Base-by-base conservation (phyloP, 1,140 invertebrate genomes). In the Psix sp. region DNA sequence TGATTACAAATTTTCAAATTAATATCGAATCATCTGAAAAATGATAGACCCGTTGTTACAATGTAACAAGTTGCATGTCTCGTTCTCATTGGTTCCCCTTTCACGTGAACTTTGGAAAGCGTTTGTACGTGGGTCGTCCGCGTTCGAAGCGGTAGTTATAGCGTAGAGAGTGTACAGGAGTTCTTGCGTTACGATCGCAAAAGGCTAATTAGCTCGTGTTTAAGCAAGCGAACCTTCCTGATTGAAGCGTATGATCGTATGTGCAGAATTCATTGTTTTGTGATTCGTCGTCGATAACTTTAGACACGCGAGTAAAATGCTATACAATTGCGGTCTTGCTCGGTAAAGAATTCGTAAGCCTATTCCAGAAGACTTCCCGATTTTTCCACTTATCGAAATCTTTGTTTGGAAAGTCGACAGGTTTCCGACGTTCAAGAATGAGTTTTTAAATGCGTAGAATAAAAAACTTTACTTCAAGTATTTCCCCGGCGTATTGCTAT, bases 101-200 rank as follows among this genome's bases (percentile, higher is more conserved):
- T 84, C 82, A 84, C 81, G 73, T 84, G 82, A 84, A 84, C 82
- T 84, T 84, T 84, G 76, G 77, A 71, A 78, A 56, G 70, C 38
- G 57, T 67, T 67, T 54, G 67, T 65, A 73, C 57, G 65, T 65
- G 78, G 78, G 68, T 82, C 81, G 81, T 82, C 82, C 81, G 82
- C 82, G 77, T 83, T 83, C 66, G 24, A 20, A 36, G 20, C 45
- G 15, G 72, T 63, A 65, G 72, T 75, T 65, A 65, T 70, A 66
- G 65, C 48, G 40, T 71, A 71, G 60, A 75, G 60, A 70, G 73
- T 52, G 63, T 66, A 74, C 65, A 74, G 75, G 66, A 77, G 75
- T 66, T 60, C 51, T 68, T 77, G 66, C 70, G 74, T 73, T 73
- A 70, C 75, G 65, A 73, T 74, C 71, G 70, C 75, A 70, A 77